These are phyloP conservation scores for Achatina immaculata DNA, from an alignment of 1,140 invertebrate species.

Conservation along the genomic window DNA sequence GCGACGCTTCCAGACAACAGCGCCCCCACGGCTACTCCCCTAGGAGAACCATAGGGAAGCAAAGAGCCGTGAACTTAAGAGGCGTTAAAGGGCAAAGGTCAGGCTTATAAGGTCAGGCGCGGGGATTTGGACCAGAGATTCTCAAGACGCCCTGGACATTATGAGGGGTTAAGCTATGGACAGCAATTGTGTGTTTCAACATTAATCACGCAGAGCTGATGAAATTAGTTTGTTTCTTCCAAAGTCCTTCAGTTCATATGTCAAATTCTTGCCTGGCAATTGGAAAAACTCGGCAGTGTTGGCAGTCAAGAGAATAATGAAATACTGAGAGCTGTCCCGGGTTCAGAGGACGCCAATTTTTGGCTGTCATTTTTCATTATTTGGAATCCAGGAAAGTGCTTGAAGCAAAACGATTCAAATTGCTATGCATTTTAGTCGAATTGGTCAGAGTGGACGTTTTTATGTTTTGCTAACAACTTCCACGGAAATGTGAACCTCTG, in stretches of 20 bases:
- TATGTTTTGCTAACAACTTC: too few species aligned
- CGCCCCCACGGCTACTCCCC: background rate
- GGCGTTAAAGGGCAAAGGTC: slow-evolving; percentile 5
- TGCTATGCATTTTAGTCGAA: too few species aligned
- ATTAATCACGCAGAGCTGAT: background rate
- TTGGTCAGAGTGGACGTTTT: too few species aligned
- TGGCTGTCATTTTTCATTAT: too few species aligned
- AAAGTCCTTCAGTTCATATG: background rate
- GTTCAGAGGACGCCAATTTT: too few species aligned
- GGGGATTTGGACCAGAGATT: background rate
- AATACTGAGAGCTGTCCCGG: too few species aligned
- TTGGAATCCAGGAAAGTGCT: too few species aligned
- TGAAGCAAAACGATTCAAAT: too few species aligned
- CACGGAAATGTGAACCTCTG: too few species aligned
- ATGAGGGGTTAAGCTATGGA: background rate
- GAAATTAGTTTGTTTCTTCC: slow-evolving; percentile 3
- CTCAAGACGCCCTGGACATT: background rate
- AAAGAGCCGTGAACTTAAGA: background rate
- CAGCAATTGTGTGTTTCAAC: background rate
- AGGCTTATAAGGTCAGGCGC: background rate
- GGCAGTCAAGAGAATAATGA: too few species aligned
- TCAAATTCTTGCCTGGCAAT: background rate
- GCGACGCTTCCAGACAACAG: background rate
- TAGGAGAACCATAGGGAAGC: background rate
- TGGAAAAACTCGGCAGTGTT: too few species aligned